Percentiles rank a stretch among this genome's conserved stretches.
Evolutionary conservation across 2,888 invertebrate genomes (phyloP).

Genomic region (Harpalus rufipes): DNA sequence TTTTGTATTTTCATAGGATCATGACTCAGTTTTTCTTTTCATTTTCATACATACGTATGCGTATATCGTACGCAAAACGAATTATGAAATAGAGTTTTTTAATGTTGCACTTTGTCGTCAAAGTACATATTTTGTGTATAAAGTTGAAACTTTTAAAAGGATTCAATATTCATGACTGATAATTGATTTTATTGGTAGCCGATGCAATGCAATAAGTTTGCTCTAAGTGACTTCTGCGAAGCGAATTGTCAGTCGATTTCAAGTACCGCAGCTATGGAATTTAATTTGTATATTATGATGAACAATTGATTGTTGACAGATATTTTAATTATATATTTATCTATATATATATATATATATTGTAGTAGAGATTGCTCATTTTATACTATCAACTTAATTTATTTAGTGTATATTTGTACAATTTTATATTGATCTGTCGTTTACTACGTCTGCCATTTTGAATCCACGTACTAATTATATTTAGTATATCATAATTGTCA

Average conservation of each 20-base stretch:
- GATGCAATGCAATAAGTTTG: slow-evolving; percentile 49
- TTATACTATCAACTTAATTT: slow-evolving; percentile 50
- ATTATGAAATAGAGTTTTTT: slow-evolving; percentile 50
- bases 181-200: slow-evolving; percentile 46
- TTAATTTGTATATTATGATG: slow-evolving; percentile 60
- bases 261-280: slow-evolving; percentile 49
- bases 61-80: slow-evolving; percentile 38
- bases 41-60: slow-evolving; percentile 46
- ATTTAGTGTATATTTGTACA: slow-evolving; percentile 56
- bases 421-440: slow-evolving; percentile 58
- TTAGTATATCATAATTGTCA: slow-evolving; percentile 58
- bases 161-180: slow-evolving; percentile 45
- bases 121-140: slow-evolving; percentile 53
- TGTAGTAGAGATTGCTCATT: slow-evolving; percentile 34
- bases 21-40: slow-evolving; percentile 38
- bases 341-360: slow-evolving; percentile 33
- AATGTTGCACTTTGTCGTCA: slow-evolving; percentile 36
- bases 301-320: slow-evolving; percentile 53
- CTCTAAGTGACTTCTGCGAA: slow-evolving; percentile 31
- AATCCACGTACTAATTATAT: slow-evolving; percentile 62
- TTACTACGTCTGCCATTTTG: slow-evolving; percentile 57
- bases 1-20: slow-evolving; percentile 65
- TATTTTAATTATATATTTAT: slow-evolving; percentile 55
- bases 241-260: slow-evolving; percentile 24
- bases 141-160: slow-evolving; percentile 37